Evolutionary conservation across 2,797 vertebrate species (phyloP).

Genomic region (Micromesistius poutassou): DNA sequence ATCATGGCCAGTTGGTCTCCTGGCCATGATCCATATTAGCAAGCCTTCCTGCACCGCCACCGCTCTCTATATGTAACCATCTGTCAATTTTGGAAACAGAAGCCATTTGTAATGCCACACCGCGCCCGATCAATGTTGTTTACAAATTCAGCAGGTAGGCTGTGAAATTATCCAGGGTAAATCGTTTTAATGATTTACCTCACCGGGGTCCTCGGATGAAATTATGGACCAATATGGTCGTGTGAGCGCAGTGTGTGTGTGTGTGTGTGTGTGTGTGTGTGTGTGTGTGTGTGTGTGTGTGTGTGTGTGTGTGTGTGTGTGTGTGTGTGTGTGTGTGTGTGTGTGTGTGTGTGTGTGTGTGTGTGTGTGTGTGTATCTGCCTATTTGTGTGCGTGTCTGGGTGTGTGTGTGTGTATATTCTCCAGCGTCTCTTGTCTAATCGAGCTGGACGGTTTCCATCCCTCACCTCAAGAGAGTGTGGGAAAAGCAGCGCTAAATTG

Average conservation of each 20-base stretch:
- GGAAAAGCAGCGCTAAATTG: conserved; percentile 51
- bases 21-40: conserved; percentile 68
- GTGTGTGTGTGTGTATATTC: not conserved
- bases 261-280: not conserved
- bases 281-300: no score
- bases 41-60: conserved; percentile 39
- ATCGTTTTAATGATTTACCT: conserved; percentile 46
- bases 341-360: no score
- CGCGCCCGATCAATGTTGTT: conserved; percentile 72
- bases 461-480: conserved; percentile 48
- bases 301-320: no score
- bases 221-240: conserved; percentile 32
- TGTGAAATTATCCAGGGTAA: conserved; percentile 66
- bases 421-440: conserved; percentile 21
- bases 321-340: no score
- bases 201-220: conserved; percentile 28
- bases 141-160: conserved; percentile 69
- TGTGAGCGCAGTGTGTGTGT: not conserved
- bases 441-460: conserved; percentile 21
- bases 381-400: no score
- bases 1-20: conserved; percentile 57
- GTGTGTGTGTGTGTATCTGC: no score
- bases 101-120: conserved; percentile 58
- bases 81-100: conserved; percentile 67
- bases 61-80: conserved; percentile 62